Base-by-base conservation (phyloP, 2,113 vertebrate species). In the Tupaia chinensis region DNA sequence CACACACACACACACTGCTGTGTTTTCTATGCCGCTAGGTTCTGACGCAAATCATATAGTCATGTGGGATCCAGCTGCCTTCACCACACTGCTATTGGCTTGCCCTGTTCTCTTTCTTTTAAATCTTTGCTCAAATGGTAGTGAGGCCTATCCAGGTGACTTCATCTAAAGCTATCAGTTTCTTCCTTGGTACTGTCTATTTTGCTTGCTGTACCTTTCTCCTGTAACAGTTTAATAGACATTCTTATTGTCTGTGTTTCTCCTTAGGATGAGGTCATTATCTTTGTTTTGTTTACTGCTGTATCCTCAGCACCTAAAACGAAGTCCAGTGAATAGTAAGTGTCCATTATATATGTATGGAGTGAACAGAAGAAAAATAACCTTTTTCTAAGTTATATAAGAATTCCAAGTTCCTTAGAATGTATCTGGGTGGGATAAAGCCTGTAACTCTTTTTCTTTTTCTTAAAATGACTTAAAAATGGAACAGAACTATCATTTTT, bases 391-490 rank as follows among this genome's bases (percentile, higher is more conserved):
- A 69, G 53, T 73, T 88, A 68, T 14, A 34, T 73, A 73, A 58
- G 77, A 66, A 88, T 83, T 32, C 23, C 15, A 60, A 84, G 22
- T 84, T 78, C 84, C 27, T 94, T 83, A 32, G 29, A 69, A 70
- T 69, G 74, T 88, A 20, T 77, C 27, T 63, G 65, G n/a, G 11
- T 56, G n/a, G 11, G 25, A 87, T 34, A 63, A 70, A 74, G 53
- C 9, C 19, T 85, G 20, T n/a, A 34, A 54, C 34, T 54, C 13
- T 95, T 85, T 25, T 86, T 92, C 63, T 92, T 82, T 95, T 73
- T 65, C 25, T 61, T 81, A 66, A 74, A 74, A 54, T 87, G n/a
- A 66, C 44, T 81, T 87, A 80, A 61, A 86, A 81, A 68, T 63
- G 60, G n/a, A 84, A 60, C 80, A 68, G 44, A 73, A 80, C 44